Evolutionary conservation across 1,140 invertebrate species (phyloP).

Genomic region (Sarcophaga bullata): DNA sequence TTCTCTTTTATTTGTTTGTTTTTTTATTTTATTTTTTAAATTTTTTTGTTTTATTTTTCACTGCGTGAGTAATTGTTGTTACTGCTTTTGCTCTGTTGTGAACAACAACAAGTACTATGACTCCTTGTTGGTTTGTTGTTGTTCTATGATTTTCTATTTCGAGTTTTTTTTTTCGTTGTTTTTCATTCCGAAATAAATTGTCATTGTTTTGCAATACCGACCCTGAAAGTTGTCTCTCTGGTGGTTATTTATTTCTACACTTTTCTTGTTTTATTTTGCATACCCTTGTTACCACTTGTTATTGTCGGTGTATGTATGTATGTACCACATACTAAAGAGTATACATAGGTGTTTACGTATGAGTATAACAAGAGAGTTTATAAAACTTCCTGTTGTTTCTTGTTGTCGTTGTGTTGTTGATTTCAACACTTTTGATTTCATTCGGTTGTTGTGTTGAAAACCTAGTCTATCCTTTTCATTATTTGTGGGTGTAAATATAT

Average conservation of each 20-base stretch:
- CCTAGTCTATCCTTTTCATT: not conserved
- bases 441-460: slow-evolving; percentile 23
- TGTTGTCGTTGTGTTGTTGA: not conserved
- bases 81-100: not conserved
- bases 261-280: slow-evolving; percentile 5
- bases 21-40: too few species aligned
- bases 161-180: not conserved
- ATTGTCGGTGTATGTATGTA: not conserved
- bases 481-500: not conserved
- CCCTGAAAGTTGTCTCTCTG: not conserved
- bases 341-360: too few species aligned
- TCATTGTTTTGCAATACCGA: slow-evolving; percentile 23
- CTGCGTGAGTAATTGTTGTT: too few species aligned
- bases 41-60: not conserved
- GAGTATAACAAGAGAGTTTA: not conserved
- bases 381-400: not conserved
- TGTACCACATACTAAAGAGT: not conserved
- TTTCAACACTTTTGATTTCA: slow-evolving; percentile 40
- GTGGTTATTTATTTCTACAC: not conserved
- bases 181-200: slow-evolving; percentile 25
- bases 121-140: not conserved
- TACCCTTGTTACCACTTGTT: not conserved
- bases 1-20: not conserved
- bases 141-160: not conserved
- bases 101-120: slow-evolving; percentile 1